Percentiles rank a stretch among this genome's conserved stretches.
Evolutionary conservation across 2,888 invertebrate genomes (phyloP).

Genomic region (Nezara viridula): DNA sequence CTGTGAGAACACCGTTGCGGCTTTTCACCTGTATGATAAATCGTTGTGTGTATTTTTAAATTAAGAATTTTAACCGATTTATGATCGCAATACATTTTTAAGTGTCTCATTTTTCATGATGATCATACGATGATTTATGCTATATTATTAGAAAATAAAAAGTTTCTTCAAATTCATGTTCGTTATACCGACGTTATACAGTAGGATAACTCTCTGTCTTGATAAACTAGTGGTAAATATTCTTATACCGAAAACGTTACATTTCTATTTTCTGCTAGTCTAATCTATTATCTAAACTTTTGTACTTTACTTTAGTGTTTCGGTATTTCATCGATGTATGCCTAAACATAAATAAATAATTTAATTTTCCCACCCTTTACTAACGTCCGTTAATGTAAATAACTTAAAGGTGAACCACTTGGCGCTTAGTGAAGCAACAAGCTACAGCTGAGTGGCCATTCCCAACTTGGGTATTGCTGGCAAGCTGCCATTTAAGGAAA

Average conservation of each 20-base stretch:
- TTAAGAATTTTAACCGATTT: not conserved
- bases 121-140: not conserved
- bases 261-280: too few species aligned
- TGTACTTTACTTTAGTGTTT: not conserved
- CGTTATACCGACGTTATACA: too few species aligned
- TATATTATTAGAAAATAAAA: not conserved
- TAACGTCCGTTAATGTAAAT: not conserved
- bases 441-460: not conserved
- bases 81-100: too few species aligned
- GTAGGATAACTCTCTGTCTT: too few species aligned
- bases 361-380: not conserved
- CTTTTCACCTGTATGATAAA: not conserved
- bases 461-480: not conserved
- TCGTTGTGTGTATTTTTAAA: not conserved
- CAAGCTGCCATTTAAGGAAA: constrained; percentile 34
- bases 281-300: too few species aligned
- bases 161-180: not conserved
- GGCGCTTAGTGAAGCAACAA: constrained; percentile 1
- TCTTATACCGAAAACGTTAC: too few species aligned
- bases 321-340: too few species aligned
- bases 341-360: not conserved
- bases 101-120: not conserved
- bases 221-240: too few species aligned
- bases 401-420: not conserved
- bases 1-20: too few species aligned